phyloP scores from a whole-genome alignment of 1,140 invertebrate species.

The Ceratina japonica region DNA sequence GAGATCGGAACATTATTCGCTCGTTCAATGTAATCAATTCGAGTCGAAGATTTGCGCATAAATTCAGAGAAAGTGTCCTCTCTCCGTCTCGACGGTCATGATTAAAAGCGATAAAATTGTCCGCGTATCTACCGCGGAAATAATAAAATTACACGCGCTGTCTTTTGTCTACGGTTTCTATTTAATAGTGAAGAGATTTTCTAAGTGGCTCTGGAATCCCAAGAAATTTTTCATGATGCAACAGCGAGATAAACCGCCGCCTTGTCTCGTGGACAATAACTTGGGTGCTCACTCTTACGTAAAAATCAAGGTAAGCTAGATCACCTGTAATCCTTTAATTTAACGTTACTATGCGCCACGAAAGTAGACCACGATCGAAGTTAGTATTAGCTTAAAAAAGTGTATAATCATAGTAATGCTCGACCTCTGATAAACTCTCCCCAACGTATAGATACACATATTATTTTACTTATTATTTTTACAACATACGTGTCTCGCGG shows the following conservation, averaged over 20 bases:
- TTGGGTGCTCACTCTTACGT: conserved; percentile 84
- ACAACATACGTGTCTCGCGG: neutral
- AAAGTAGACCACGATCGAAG: conserved; percentile 3
- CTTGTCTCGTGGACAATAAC: conserved; percentile 81
- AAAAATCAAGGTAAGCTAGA: conserved; percentile 82
- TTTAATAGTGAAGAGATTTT: conserved; percentile 77
- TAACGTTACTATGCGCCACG: too few relatives aligned
- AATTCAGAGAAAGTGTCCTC: too few relatives aligned
- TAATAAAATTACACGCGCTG: conserved; percentile 77
- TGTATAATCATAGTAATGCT: neutral
- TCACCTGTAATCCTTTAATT: neutral
- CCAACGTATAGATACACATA: neutral
- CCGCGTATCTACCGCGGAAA: conserved; percentile 76
- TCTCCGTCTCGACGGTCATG: conserved; percentile 24
- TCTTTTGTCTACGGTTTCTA: conserved; percentile 80
- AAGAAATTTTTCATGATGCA: conserved; percentile 75
- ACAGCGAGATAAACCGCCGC: conserved; percentile 81
- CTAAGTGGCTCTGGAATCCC: conserved; percentile 80
- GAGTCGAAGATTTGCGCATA: too few relatives aligned
- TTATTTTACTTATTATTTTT: too few relatives aligned
- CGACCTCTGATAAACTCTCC: conserved; percentile 39
- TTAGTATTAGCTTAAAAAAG: neutral
- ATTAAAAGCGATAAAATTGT: conserved; percentile 72
- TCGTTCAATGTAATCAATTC: too few relatives aligned
- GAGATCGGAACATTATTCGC: too few relatives aligned